Base-by-base conservation (phyloP, 2,113 vertebrate genomes). In the Colaptes auratus region DNA sequence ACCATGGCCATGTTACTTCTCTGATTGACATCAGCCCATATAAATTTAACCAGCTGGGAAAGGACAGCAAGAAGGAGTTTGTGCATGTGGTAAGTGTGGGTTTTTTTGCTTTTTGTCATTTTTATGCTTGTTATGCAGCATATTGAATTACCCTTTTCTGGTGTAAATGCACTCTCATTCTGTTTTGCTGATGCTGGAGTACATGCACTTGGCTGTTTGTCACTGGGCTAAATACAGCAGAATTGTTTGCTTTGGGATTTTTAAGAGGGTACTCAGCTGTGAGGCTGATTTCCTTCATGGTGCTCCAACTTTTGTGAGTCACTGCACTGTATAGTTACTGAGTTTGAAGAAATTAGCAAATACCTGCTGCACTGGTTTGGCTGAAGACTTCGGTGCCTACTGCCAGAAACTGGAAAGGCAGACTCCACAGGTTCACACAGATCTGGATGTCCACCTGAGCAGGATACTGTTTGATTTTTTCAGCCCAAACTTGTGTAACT, bases 21-120 rank as follows among this genome's bases (percentile, higher is more conserved):
- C 97, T 99, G 97, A 99, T 99, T 90, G 98, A 99, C 96, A 99
- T 99, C 97, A 99, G 99, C 91, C 99, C 99, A 5, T 99, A 99
- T 92, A 99, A 99, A 98, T 99, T 99, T 97, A 98, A 98, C 95
- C 98, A 98, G 93, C 97, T 98, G 96, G 98, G 98, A 70, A 97
- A 98, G 80, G 96, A 95, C 65, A 97, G 97, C 96, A 98, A 97
- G 91, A 99, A 98, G 82, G 98, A 98, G 81, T 99, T 96, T 97
- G 98, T 99, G 46, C 99, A 99, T 70, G 98, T 99, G 98, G 99
- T 99, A 95, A 99, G 98, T 93, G 84, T 56, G 55, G 27, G 48
- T 52, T 25, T 89, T 39, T 89, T 83, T 33, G 1, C 2, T 42
- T 73, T 58, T 67, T 46, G 35, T 76, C 2, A 15, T 44, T 86